Evolutionary conservation across 2,888 invertebrate species (phyloP).

Genomic region (Eucriotettix oculatus): DNA sequence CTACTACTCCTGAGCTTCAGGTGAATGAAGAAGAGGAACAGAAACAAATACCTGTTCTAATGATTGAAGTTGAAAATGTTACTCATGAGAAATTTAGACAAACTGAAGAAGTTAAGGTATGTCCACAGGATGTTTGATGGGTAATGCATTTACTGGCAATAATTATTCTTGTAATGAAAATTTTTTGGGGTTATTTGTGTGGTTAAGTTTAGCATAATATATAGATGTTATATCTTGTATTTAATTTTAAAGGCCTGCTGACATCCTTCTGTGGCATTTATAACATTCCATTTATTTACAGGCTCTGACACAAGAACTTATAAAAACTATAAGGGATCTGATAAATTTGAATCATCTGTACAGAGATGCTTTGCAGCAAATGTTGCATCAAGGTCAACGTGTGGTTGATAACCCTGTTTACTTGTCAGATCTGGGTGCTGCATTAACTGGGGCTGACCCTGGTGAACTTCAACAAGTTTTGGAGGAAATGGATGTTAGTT

Average conservation of each 20-base stretch:
- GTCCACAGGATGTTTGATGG: neutral
- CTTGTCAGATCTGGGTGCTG: constrained; percentile 89
- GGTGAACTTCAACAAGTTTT: constrained; percentile 81
- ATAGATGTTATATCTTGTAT: too few relatives aligned
- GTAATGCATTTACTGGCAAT: too few relatives aligned
- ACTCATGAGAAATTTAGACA: constrained; percentile 74
- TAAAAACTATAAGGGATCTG: constrained; percentile 93
- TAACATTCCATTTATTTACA: constrained; percentile 16
- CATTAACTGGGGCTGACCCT: constrained; percentile 83
- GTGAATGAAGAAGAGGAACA: constrained; percentile 17
- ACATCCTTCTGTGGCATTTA: neutral
- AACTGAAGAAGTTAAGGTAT: constrained; percentile 83
- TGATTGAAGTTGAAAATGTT: constrained; percentile 91
- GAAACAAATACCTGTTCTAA: constrained; percentile 40
- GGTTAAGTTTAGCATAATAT: too few relatives aligned
- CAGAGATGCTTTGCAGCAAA: constrained; percentile 92
- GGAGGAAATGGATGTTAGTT: constrained; percentile 81
- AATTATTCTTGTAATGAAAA: too few relatives aligned
- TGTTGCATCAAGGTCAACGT: constrained; percentile 90
- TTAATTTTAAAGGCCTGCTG: too few relatives aligned
- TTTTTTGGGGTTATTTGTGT: too few relatives aligned
- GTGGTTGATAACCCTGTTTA: constrained; percentile 98
- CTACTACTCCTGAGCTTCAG: constrained; percentile 18
- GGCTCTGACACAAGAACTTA: constrained; percentile 89
- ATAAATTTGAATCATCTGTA: constrained; percentile 94